These are phyloP conservation scores for Vespertilio murinus DNA, from an alignment of 2,797 vertebrate species.

Conservation along the genomic window DNA sequence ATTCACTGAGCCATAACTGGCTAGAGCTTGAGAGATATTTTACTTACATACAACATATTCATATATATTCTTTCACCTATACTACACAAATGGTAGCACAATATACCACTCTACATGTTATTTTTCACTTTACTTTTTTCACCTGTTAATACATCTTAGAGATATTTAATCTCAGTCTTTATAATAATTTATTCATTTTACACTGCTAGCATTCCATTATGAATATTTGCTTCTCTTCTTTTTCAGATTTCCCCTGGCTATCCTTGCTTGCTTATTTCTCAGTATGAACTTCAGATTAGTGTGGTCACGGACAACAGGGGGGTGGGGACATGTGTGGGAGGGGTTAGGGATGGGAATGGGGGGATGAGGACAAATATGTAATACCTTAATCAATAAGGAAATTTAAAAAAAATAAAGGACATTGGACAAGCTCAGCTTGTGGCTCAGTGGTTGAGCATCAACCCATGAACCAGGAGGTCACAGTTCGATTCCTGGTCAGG, in stretches of 20 bases:
- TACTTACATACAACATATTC: not conserved
- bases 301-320: too few relatives aligned
- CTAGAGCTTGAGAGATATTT: not conserved
- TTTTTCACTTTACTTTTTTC: not conserved
- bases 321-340: too few relatives aligned
- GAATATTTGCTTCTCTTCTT: not conserved
- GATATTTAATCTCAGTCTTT: not conserved
- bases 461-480: too few relatives aligned
- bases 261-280: not conserved
- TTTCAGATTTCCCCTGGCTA: conserved; percentile 24
- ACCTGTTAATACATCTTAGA: not conserved
- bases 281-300: not conserved
- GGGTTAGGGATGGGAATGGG: too few relatives aligned
- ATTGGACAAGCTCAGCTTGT: too few relatives aligned
- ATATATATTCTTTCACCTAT: not conserved
- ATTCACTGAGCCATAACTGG: too few relatives aligned
- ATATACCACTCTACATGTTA: not conserved
- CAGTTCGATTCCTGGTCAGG: too few relatives aligned
- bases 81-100: not conserved
- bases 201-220: not conserved
- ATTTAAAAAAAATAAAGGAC: too few relatives aligned
- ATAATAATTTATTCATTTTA: not conserved
- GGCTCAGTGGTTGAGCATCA: too few relatives aligned
- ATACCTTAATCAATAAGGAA: too few relatives aligned
- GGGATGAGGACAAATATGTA: too few relatives aligned